phyloP scores from a whole-genome alignment of 2,888 invertebrate genomes.

The Polyommatus icarus region DNA sequence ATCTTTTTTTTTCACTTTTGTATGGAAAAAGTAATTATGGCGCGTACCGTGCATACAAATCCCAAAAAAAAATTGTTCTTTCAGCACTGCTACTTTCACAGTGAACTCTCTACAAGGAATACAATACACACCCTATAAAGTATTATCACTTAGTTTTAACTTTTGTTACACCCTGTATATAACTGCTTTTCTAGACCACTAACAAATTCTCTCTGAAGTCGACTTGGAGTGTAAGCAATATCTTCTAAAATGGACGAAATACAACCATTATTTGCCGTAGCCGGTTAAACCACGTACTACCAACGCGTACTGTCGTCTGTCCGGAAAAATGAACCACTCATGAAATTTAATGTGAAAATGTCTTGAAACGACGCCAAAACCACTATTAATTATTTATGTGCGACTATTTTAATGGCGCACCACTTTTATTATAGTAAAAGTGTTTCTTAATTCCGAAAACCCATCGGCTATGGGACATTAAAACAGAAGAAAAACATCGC shows the following conservation, averaged over 20 bases:
- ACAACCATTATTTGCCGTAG: neutral
- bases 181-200: neutral
- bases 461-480: conserved; percentile 9
- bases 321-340: conserved; percentile 77
- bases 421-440: conserved; percentile 72
- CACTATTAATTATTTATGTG: conserved; percentile 77
- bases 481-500: conserved; percentile 10
- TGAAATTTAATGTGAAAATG: conserved; percentile 79
- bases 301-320: conserved; percentile 36
- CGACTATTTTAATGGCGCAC: conserved; percentile 75
- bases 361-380: conserved; percentile 79
- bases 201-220: neutral
- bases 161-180: no score
- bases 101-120: no score
- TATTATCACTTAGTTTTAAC: no score
- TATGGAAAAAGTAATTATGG: no score
- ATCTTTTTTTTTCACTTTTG: no score
- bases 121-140: no score
- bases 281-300: conserved; percentile 35
- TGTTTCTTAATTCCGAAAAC: conserved; percentile 71
- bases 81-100: no score
- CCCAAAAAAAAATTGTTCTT: no score
- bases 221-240: neutral
- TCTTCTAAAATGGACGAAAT: neutral
- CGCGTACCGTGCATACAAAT: no score